Base-by-base conservation (phyloP, 2,888 invertebrate species). In the Dynastes maya region DNA sequence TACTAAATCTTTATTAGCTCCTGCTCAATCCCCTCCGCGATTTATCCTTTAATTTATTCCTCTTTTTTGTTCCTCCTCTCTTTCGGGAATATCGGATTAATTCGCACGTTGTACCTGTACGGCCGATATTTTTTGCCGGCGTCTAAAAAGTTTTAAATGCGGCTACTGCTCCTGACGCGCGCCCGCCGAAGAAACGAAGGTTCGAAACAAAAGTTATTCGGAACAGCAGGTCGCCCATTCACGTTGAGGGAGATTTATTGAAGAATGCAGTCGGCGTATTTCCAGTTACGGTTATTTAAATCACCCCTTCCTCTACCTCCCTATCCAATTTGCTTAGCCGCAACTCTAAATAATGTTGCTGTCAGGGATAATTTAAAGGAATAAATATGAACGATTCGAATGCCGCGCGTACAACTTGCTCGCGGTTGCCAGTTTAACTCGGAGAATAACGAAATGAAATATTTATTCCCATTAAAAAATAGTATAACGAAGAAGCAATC, bases 181-280 rank as follows among this genome's bases (percentile, higher is more conserved):
- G 72, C 22, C 61, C 61, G 29, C 45, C 61, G 27, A 61, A 74
- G 61, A 74, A 74, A 74, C 72, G 58, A 61, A 74, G 72, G 72
- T 74, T 74, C 49, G 72, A 74, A 63, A 74, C 61, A 74, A 74
- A 74, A 74, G 63, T 74, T 74, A 74, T 74, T 74, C 61, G 61
- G 29, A 74, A 74, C 72, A 74, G 63, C 72, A 49, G 45, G 72
- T 74, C 61, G 61, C 51, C 68, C 61, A 49, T 74, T 74, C 72
- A 63, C 22, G 61, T 61, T 74, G 72, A 74, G 72, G 72, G 61
- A 74, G 72, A 74, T 74, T 74, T 74, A 74, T 74, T 74, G 61
- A 74, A 74, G 72, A 74, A 74, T 61, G 72, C 58, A 74, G 72
- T 58, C 58, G 72, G 72, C 72, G 72, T 74, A 61, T 45, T 40